phyloP scores from a whole-genome alignment of 2,888 invertebrate genomes.

The Empis livida region DNA sequence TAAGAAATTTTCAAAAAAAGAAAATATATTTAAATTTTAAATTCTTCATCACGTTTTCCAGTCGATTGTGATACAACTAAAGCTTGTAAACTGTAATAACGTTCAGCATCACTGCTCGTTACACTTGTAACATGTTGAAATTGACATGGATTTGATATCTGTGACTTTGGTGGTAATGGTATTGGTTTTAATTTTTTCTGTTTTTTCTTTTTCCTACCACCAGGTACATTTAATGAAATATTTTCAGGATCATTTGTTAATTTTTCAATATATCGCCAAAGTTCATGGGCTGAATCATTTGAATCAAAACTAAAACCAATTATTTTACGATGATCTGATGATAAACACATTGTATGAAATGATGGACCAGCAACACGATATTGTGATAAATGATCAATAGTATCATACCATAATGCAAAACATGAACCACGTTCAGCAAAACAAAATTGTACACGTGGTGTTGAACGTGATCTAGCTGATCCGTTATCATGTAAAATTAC shows the following conservation, averaged over 20 bases:
- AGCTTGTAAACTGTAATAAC: slow-evolving; percentile 55
- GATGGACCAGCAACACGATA: slow-evolving; percentile 58
- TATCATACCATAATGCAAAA: slow-evolving; percentile 69
- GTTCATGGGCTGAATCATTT: slow-evolving; percentile 53
- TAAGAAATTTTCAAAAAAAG: too few species aligned
- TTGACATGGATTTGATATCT: slow-evolving; percentile 74
- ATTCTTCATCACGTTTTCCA: too few species aligned
- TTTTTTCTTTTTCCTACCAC: slow-evolving; percentile 43
- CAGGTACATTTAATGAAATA: slow-evolving; percentile 57
- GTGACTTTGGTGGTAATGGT: slow-evolving; percentile 58
- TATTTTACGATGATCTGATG: slow-evolving; percentile 59
- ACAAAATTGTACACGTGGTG: slow-evolving; percentile 54
- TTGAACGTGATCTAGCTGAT: slow-evolving; percentile 53
- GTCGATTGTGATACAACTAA: slow-evolving; percentile 30
- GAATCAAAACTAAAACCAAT: slow-evolving; percentile 73
- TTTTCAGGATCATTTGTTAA: slow-evolving; percentile 66
- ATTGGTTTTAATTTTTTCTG: slow-evolving; percentile 41
- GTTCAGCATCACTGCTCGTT: slow-evolving; percentile 49
- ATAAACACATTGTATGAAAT: slow-evolving; percentile 72
- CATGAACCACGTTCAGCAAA: slow-evolving; percentile 68
- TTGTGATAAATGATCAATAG: slow-evolving; percentile 62
- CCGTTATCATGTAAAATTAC: slow-evolving; percentile 65
- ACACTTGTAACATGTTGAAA: slow-evolving; percentile 73
- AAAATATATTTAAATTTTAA: too few species aligned
- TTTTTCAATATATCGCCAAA: slow-evolving; percentile 54